phyloP scores from a whole-genome alignment of 2,888 invertebrate species.

The Neoascia interrupta region DNA sequence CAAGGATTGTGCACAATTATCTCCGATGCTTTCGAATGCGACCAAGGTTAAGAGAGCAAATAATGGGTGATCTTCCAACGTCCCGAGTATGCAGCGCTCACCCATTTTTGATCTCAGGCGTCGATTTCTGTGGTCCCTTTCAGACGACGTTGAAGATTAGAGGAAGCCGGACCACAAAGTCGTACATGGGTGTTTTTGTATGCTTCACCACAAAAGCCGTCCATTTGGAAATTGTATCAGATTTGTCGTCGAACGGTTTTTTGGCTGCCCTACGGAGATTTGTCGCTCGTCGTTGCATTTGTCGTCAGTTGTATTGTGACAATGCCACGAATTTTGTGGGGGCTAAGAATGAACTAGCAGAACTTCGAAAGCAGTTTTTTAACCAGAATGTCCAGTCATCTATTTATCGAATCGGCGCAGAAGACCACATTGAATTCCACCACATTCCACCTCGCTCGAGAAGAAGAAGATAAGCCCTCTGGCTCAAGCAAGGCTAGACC shows the following conservation, averaged over 20 bases:
- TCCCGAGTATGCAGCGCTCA: constrained; percentile 26
- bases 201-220: constrained; percentile 49
- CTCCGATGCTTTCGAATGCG: constrained; percentile 49
- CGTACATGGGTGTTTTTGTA: constrained; percentile 45
- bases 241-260: not conserved
- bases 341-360: not conserved
- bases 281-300: not conserved
- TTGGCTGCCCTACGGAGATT: not conserved
- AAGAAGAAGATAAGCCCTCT: too few species aligned
- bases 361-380: too few species aligned
- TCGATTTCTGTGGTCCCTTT: constrained; percentile 44
- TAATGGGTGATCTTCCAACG: constrained; percentile 56
- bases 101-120: constrained; percentile 45
- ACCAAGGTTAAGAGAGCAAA: constrained; percentile 41
- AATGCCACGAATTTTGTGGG: not conserved
- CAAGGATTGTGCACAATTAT: constrained; percentile 29
- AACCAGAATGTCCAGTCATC: too few species aligned
- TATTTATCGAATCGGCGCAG: too few species aligned
- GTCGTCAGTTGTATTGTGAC: not conserved
- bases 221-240: constrained; percentile 62
- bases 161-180: constrained; percentile 25
- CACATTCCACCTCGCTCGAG: too few species aligned
- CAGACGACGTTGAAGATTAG: not conserved
- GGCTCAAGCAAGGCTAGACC: too few species aligned
- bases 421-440: too few species aligned